Evolutionary conservation across 2,888 invertebrate species (phyloP).

Genomic region (Acrocyrtus sp.): DNA sequence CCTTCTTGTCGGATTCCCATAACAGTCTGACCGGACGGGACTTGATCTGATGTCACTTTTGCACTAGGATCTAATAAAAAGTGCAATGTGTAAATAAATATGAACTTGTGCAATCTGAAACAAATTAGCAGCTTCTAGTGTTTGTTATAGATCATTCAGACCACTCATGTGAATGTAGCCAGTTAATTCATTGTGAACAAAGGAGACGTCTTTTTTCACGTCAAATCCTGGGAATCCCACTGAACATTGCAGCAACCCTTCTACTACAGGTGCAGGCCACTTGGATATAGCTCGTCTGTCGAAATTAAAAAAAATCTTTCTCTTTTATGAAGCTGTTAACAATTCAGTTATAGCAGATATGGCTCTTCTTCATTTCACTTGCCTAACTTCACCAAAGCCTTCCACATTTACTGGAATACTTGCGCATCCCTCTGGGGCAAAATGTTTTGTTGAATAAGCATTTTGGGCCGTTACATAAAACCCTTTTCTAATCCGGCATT

Average conservation of each 20-base stretch:
- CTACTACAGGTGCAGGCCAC: slow-evolving; percentile 48
- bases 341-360: neutral
- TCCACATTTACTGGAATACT: slow-evolving; percentile 54
- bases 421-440: slow-evolving; percentile 50
- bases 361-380: too few species aligned
- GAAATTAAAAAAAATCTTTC: neutral
- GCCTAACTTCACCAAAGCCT: slow-evolving; percentile 44
- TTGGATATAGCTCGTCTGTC: slow-evolving; percentile 42
- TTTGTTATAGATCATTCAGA: too few species aligned
- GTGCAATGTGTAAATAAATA: neutral
- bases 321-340: neutral
- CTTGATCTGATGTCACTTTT: slow-evolving; percentile 10
- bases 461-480: slow-evolving; percentile 44
- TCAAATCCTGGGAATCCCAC: slow-evolving; percentile 45
- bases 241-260: slow-evolving; percentile 45
- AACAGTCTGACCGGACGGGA: slow-evolving; percentile 37
- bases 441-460: slow-evolving; percentile 52
- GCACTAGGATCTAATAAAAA: slow-evolving; percentile 4
- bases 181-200: slow-evolving; percentile 51
- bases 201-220: slow-evolving; percentile 33
- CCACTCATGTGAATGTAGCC: slow-evolving; percentile 20
- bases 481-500: slow-evolving; percentile 43
- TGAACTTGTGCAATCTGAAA: neutral
- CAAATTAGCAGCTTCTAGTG: too few species aligned
- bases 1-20: slow-evolving; percentile 50